Evolutionary conservation across 2,888 invertebrate genomes (phyloP).

Genomic region (Dryobota labecula): DNA sequence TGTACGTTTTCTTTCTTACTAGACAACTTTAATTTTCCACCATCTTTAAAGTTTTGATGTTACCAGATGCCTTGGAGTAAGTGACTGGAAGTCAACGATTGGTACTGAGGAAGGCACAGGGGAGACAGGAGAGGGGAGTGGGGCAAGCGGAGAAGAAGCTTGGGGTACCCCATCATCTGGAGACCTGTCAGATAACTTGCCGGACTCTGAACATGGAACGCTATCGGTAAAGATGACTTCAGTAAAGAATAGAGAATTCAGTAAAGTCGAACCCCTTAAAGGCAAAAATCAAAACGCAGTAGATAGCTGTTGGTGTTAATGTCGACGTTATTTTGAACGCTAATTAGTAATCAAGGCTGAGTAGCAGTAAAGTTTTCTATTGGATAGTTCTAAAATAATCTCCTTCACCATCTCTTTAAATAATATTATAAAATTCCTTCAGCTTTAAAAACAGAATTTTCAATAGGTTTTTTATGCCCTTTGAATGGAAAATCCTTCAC

Average conservation of each 20-base stretch:
- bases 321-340: background rate
- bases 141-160: slow-evolving; percentile 96
- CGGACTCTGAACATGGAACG: slow-evolving; percentile 92
- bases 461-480: slow-evolving; percentile 60
- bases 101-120: slow-evolving; percentile 92
- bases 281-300: background rate
- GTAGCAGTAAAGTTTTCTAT: background rate
- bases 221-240: slow-evolving; percentile 89
- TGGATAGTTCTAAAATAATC: background rate
- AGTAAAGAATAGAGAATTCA: background rate
- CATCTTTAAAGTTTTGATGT: slow-evolving; percentile 12
- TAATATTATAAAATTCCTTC: background rate
- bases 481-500: slow-evolving; percentile 74
- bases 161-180: slow-evolving; percentile 97
- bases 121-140: slow-evolving; percentile 94
- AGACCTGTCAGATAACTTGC: slow-evolving; percentile 94
- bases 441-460: background rate
- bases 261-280: background rate
- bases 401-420: background rate
- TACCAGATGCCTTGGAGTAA: slow-evolving; percentile 88
- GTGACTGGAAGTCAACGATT: slow-evolving; percentile 90
- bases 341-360: background rate
- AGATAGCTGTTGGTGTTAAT: background rate
- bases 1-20: background rate
- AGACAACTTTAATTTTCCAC: background rate